Evolutionary conservation across 2,113 vertebrate genomes (phyloP), one percentile per base, ranked within the genome.

Genomic region (Ivindomyrus marchei): DNA sequence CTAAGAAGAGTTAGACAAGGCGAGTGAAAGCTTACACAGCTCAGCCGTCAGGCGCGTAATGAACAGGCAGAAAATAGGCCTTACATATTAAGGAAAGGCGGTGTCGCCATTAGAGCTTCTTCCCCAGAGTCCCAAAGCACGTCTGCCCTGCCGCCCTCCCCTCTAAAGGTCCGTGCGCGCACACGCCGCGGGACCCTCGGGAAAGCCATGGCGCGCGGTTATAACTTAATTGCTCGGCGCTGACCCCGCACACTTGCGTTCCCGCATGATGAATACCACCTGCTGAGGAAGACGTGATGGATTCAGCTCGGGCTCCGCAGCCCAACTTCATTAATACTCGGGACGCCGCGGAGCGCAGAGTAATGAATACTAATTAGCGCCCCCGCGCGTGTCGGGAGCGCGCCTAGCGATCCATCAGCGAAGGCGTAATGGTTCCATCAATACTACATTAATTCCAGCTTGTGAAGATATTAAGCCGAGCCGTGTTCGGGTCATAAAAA

Each of bases 311-410:
- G 95, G 96, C 96, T 97, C 95, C 96, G 96, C 96, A 97, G 96
- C 96, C 98, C 97, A 98, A 99, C 97, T 99, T 98, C 98, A 99
- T 99, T 98, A 99, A 99, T 99, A 99, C 99, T 97, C 98, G 97
- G 97, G 98, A 97, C 97, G 97, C 99, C 98, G 97, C 95, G 96
- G 97, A 97, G 97, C 98, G 97, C 97, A 96, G 98, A 98, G 98
- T 97, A 99, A 99, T 99, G 98, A 99, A 99, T 99, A 99, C 98
- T 99, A 99, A 99, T 99, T 99, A 97, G 96, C 98, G 96, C 97
- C 97, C 99, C 98, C 97, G 97, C 97, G 97, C 97, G 97, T 98
- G 97, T 99, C 97, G 97, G 96, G 96, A 96, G 97, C 96, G 96
- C 95, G 94, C 95, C 96, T 97, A 96, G 97, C 97, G 97, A 99